Evolutionary conservation across 1,140 invertebrate species (phyloP).

Genomic region (honey bee (Apis mellifera)): Amel_HAv3.1 CM009933.2:12164501-12165000

Average conservation of each 20-base stretch:
- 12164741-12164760: conserved; percentile 23
- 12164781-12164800: conserved; percentile 27
- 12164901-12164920: neutral
- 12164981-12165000: neutral
- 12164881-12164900: neutral
- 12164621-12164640: conserved; percentile 35
- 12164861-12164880: neutral
- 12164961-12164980: neutral
- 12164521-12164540: conserved; percentile 22
- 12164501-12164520: conserved; percentile 51
- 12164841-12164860: neutral
- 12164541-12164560: conserved; percentile 19
- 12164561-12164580: conserved; percentile 20
- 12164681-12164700: conserved; percentile 51
- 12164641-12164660: conserved; percentile 48
- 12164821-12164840: neutral
- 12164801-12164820: neutral
- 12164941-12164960: neutral
- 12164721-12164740: conserved; percentile 21
- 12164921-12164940: neutral
- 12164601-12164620: conserved; percentile 25
- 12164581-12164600: conserved; percentile 34
- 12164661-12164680: conserved; percentile 59
- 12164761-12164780: conserved; percentile 47
- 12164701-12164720: conserved; percentile 51